Percentiles rank a stretch among this genome's conserved stretches.
phyloP scores from a whole-genome alignment of 2,888 invertebrate species.

The Portevinia maculata region DNA sequence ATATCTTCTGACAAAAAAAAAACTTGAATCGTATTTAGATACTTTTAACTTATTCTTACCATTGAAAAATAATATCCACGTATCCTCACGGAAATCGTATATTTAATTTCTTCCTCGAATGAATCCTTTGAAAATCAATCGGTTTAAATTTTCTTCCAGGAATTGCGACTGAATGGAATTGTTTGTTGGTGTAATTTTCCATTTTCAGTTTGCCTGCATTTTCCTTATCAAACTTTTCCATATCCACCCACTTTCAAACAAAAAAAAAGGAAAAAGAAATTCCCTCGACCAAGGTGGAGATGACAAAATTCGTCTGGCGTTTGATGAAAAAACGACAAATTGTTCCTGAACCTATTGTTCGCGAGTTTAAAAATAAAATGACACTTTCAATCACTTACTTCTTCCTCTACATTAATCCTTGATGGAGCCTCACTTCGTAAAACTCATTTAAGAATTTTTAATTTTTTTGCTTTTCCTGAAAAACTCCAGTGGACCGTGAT shows the following conservation, averaged over 20 bases:
- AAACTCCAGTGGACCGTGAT: constrained; percentile 25
- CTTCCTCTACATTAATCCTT: constrained; percentile 71
- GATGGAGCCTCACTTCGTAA: constrained; percentile 66
- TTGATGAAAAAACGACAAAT: constrained; percentile 7
- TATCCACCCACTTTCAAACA: constrained; percentile 24
- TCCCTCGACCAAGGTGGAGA: constrained; percentile 30
- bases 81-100: constrained; percentile 13
- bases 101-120: constrained; percentile 60
- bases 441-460: constrained; percentile 69
- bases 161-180: constrained; percentile 17
- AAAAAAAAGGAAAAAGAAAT: constrained; percentile 23
- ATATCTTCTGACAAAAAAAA: too few relatives aligned
- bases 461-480: constrained; percentile 24
- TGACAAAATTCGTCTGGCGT: constrained; percentile 37
- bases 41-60: too few relatives aligned
- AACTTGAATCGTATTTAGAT: too few relatives aligned
- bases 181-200: background rate
- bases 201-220: background rate
- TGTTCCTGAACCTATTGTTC: constrained; percentile 53
- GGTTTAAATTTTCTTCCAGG: constrained; percentile 36
- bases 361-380: constrained; percentile 63
- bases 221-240: constrained; percentile 57
- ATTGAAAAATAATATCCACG: too few relatives aligned
- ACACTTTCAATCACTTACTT: constrained; percentile 71
- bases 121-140: constrained; percentile 43